Percentiles rank a stretch among this genome's conserved stretches.
These are phyloP conservation scores for Neomonachus schauinslandi DNA, from an alignment of 2,113 vertebrate species.

Conservation along the genomic window DNA sequence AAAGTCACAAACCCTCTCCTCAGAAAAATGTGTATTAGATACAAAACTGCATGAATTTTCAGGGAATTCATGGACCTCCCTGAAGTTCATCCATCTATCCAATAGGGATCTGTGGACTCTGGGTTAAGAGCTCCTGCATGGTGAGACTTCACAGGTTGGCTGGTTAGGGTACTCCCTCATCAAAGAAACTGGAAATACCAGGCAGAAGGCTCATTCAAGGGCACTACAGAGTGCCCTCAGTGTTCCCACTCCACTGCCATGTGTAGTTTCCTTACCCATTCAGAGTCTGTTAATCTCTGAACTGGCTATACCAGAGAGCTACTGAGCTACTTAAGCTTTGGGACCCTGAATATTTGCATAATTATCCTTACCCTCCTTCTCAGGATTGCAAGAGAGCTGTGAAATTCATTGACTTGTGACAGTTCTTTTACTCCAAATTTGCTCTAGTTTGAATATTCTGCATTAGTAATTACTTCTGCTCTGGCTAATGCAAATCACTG, in stretches of 20 bases:
- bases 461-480: background rate
- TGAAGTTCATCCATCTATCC: background rate
- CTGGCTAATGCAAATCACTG: background rate
- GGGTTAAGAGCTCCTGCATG: background rate
- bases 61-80: background rate
- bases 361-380: background rate
- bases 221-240: background rate
- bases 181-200: background rate
- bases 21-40: background rate
- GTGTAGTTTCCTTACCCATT: background rate
- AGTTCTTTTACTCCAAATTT: background rate
- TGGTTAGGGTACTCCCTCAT: background rate
- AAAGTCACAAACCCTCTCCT: conserved; percentile 4
- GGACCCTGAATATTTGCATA: background rate
- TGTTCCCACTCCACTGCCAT: background rate
- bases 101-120: background rate
- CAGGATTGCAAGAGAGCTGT: background rate
- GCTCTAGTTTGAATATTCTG: conserved; percentile 14
- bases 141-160: background rate
- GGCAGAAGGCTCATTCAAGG: background rate
- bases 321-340: background rate
- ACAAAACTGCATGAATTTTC: conserved; percentile 3
- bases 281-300: background rate
- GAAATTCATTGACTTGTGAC: background rate
- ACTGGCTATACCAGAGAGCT: background rate